Evolutionary conservation across 2,888 invertebrate species (phyloP).

Genomic region (Phyllotreta striolata): DNA sequence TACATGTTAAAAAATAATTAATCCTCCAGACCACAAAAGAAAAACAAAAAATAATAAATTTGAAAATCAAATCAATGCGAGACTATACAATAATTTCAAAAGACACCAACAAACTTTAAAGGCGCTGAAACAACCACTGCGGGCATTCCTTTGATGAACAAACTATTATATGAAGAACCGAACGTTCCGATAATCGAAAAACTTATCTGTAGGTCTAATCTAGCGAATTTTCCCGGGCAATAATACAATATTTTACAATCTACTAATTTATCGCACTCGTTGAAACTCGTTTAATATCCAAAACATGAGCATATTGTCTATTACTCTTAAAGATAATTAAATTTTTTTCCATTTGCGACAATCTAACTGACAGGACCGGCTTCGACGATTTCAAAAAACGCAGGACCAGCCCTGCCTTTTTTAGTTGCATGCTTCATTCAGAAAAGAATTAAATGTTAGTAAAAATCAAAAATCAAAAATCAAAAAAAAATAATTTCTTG

Average conservation of each 20-base stretch:
- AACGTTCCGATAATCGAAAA: constrained; percentile 1
- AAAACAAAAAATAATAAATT: constrained; percentile 21
- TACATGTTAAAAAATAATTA: constrained; percentile 11
- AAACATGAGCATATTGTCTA: constrained; percentile 11
- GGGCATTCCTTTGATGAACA: not conserved
- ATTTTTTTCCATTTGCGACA: constrained; percentile 2
- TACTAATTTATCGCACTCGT: not conserved
- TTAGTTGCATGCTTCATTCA: too few relatives aligned
- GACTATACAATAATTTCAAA: not conserved
- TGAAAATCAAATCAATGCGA: not conserved
- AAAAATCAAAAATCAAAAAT: too few relatives aligned
- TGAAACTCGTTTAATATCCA: not conserved
- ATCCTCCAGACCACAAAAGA: constrained; percentile 37
- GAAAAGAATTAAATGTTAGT: too few relatives aligned
- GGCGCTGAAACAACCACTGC: constrained; percentile 1
- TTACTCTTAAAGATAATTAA: constrained; percentile 5
- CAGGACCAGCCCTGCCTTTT: too few relatives aligned
- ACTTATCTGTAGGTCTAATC: not conserved
- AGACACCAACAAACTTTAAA: too few relatives aligned
- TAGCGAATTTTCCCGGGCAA: not conserved
- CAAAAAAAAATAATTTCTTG: too few relatives aligned
- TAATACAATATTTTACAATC: not conserved
- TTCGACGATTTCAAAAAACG: too few relatives aligned
- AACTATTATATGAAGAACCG: not conserved
- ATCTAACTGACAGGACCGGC: not conserved